Conservation (phyloP, 1,140 invertebrate genomes). For the Drosophila arawakana region DNA sequence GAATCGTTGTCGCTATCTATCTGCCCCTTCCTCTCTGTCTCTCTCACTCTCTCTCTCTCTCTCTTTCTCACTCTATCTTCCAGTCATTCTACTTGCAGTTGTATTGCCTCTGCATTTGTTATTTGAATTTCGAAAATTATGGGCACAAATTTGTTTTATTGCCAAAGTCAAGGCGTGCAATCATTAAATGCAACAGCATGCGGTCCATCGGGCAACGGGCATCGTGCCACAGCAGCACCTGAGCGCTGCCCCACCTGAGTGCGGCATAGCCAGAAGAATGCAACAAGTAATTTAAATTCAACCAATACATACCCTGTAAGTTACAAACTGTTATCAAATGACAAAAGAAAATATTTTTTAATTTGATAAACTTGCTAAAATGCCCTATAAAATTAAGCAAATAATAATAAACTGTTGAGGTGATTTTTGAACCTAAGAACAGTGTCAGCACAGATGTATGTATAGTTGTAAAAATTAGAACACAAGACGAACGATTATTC, state of each 20-base stretch:
- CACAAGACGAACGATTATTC: too few relatives aligned
- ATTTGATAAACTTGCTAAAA: too few relatives aligned
- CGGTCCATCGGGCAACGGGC: constrained; percentile 44
- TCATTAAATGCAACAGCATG: constrained; percentile 83
- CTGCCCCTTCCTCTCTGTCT: too few relatives aligned
- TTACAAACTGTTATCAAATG: not conserved
- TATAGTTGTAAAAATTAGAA: too few relatives aligned
- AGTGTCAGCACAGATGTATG: too few relatives aligned
- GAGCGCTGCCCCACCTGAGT: constrained; percentile 19
- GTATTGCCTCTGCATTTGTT: constrained; percentile 63
- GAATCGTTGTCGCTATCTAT: constrained; percentile 28
- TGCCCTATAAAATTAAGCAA: too few relatives aligned
- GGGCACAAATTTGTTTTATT: constrained; percentile 83
- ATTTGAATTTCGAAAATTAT: constrained; percentile 83
- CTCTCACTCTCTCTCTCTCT: too few relatives aligned
- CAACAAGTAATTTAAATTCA: not conserved
- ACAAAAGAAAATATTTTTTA: too few relatives aligned
- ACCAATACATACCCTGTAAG: constrained; percentile 12
- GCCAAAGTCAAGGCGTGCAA: constrained; percentile 82
- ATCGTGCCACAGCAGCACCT: constrained; percentile 33
- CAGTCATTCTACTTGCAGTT: too few relatives aligned
- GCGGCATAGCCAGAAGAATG: not conserved
- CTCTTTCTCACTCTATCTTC: too few relatives aligned
- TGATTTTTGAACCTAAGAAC: too few relatives aligned
- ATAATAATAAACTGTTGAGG: too few relatives aligned